A percentile compares a stretch with the other conserved stretches of the same genome.
phyloP scores from a whole-genome alignment of 2,888 invertebrate genomes.

The Chrysolina haemoptera region DNA sequence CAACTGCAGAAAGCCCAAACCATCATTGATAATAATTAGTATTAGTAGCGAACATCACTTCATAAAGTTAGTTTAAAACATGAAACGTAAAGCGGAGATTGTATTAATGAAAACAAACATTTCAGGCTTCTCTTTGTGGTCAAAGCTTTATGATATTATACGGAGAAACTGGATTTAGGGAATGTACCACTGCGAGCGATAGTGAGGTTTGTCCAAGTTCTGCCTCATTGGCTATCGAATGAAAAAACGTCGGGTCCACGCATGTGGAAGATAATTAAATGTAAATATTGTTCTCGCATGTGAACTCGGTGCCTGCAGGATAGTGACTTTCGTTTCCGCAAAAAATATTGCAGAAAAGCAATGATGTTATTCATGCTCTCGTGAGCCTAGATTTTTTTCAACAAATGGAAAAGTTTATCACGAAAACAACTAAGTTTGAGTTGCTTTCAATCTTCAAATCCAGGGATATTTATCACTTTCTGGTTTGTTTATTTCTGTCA shows the following conservation, averaged over 20 bases:
- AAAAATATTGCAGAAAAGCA: background rate
- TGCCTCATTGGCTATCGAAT: constrained; percentile 19
- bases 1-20: background rate
- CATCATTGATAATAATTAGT: constrained; percentile 34
- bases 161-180: constrained; percentile 14
- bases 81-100: constrained; percentile 39
- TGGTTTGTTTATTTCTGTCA: too few species aligned
- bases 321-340: background rate
- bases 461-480: background rate
- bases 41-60: constrained; percentile 36
- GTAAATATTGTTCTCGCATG: constrained; percentile 19
- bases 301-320: background rate
- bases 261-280: constrained; percentile 13
- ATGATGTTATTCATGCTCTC: background rate
- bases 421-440: too few species aligned
- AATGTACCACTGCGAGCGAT: background rate
- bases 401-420: too few species aligned
- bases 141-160: constrained; percentile 42
- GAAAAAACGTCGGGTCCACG: background rate
- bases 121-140: constrained; percentile 42
- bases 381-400: too few species aligned
- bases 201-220: constrained; percentile 10
- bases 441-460: too few species aligned
- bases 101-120: constrained; percentile 44
- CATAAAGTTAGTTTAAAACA: constrained; percentile 38